Conservation (phyloP, 1,140 invertebrate genomes). For the Chymomyza costata region DNA sequence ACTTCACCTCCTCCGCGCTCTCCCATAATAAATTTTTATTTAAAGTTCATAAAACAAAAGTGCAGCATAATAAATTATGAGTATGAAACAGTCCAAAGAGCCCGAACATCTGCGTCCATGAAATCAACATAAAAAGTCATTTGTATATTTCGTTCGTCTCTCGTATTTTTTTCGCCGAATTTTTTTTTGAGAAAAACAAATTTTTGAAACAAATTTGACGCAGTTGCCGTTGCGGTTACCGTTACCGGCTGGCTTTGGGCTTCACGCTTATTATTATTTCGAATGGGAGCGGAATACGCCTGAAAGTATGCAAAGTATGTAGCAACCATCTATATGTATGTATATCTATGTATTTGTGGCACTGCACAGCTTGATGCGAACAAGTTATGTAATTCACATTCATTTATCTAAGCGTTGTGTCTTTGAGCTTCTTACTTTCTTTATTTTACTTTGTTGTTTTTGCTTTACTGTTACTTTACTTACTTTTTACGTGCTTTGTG, state of each 20-base stretch:
- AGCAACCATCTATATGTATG: no score
- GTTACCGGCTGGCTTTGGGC: slow-evolving; percentile 23
- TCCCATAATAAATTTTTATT: slow-evolving; percentile 63
- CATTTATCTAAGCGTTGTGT: slow-evolving; percentile 67
- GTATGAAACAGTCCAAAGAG: slow-evolving; percentile 19
- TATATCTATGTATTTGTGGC: no score
- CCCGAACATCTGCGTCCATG: slow-evolving; percentile 59
- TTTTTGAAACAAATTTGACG: slow-evolving; percentile 9
- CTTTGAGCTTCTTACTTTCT: no score
- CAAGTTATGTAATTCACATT: slow-evolving; percentile 45
- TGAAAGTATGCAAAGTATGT: slow-evolving; percentile 64
- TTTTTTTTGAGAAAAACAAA: not conserved
- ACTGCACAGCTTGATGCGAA: slow-evolving; percentile 20
- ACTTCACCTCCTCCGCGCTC: no score
- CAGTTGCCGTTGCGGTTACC: slow-evolving; percentile 15
- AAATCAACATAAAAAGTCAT: slow-evolving; percentile 72
- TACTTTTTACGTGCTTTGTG: slow-evolving; percentile 46
- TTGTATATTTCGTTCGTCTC: slow-evolving; percentile 47
- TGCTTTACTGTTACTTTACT: slow-evolving; percentile 47
- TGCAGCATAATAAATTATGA: slow-evolving; percentile 62
- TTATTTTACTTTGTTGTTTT: slow-evolving; percentile 57
- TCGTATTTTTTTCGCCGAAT: slow-evolving; percentile 21
- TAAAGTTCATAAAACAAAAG: slow-evolving; percentile 63
- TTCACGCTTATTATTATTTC: slow-evolving; percentile 57
- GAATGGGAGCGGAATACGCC: slow-evolving; percentile 22